Base-by-base conservation (phyloP, 2,797 vertebrate species). In the Heliangelus exortis region DNA sequence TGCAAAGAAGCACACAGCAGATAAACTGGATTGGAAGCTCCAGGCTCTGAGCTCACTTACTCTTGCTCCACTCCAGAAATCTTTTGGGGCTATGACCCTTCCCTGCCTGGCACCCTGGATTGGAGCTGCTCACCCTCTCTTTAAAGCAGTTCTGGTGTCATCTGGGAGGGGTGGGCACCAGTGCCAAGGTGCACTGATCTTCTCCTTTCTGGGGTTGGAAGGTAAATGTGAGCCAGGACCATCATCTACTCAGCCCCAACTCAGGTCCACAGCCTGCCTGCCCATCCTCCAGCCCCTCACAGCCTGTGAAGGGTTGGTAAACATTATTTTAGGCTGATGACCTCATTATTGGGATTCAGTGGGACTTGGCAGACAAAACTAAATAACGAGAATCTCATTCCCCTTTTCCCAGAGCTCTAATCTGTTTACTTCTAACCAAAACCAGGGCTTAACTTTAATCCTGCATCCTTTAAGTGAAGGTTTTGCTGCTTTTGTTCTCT, bases 201-300 rank as follows among this genome's bases (percentile, higher is more conserved):
- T 69, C 12, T 29, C 28, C 18, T 51, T 20, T 7, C 8, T 0
- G 0, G 41, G 22, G 45, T 6, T 36, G 19, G 1, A 17, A 19
- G 26, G 50, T 57, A 45, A 84, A 85, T 25, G 10, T 2, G 43
- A 79, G 63, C 5, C 59, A 53, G 43, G 22, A 67, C 9, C 47
- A 65, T 28, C 2, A 7, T 6, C 68, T 63, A 36, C 45, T 43
- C 57, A 71, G 43, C 39, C 53, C 51, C 67, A 69, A 15, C 9
- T 17, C 15, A 5, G 33, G 29, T 25, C 33, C 43, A 23, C 29
- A 47, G 47, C 12, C 1, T 0, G 1, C 31, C 54, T 51, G 26
- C 10, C 61, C 61, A 10, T 25, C 20, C 45, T 34, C 39, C 59
- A 53, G 29, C 23, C n/a, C 21, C 29, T 26, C 18, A 11, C 22